phyloP scores from a whole-genome alignment of 2,888 invertebrate species.

The Saturnia pavonia region DNA sequence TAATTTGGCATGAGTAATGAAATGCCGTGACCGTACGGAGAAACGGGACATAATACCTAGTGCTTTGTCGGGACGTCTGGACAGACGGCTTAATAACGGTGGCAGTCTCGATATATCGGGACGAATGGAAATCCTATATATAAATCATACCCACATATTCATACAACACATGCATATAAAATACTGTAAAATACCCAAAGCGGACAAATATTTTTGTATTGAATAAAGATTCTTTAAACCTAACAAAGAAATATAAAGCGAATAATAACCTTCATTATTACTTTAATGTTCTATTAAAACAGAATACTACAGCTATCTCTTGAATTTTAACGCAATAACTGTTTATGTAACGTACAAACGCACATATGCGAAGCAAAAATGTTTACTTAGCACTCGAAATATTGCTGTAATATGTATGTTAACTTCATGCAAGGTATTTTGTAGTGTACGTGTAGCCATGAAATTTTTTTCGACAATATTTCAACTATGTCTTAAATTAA shows the following conservation, averaged over 20 bases:
- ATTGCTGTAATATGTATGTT: conserved; percentile 36
- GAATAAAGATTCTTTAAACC: no score
- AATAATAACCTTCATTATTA: not conserved
- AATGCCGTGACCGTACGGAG: no score
- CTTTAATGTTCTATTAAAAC: not conserved
- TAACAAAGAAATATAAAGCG: no score
- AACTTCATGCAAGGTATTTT: conserved; percentile 38
- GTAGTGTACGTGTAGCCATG: conserved; percentile 37
- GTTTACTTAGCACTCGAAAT: conserved; percentile 60
- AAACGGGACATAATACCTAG: no score
- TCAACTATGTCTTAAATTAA: not conserved
- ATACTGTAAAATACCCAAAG: not conserved
- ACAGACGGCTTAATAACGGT: no score
- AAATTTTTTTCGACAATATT: conserved; percentile 38
- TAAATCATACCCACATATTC: not conserved
- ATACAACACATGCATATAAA: not conserved
- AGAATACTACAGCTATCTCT: not conserved
- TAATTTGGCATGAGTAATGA: no score
- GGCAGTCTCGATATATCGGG: no score
- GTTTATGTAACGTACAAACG: conserved; percentile 6
- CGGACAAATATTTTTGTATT: not conserved
- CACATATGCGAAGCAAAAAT: conserved; percentile 40
- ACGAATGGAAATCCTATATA: no score
- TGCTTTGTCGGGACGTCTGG: no score
- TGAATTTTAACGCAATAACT: not conserved